Evolutionary conservation across 2,888 invertebrate species (phyloP).

Genomic region (Diploptera punctata): DNA sequence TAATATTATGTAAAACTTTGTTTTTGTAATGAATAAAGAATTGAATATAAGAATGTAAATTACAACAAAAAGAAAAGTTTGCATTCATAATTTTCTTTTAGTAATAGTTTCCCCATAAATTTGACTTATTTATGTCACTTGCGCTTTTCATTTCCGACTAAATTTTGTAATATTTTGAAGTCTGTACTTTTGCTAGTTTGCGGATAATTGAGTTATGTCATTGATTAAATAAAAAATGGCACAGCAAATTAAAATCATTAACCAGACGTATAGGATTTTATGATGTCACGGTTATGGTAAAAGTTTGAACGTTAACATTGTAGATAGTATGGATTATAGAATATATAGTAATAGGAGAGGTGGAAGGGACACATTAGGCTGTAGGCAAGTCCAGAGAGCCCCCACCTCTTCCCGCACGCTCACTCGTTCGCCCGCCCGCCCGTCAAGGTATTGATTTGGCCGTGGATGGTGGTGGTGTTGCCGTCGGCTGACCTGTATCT

Average conservation of each 20-base stretch:
- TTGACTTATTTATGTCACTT: no score
- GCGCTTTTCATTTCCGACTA: no score
- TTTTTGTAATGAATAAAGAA: no score
- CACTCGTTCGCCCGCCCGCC: neutral
- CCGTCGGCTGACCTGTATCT: conserved; percentile 36
- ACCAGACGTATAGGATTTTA: neutral
- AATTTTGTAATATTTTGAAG: no score
- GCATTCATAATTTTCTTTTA: no score
- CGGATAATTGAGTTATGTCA: no score
- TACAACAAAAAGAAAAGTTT: no score
- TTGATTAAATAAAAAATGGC: neutral
- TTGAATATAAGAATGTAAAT: no score
- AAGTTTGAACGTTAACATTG: conserved; percentile 9
- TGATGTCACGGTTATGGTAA: neutral
- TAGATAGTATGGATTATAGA: conserved; percentile 12
- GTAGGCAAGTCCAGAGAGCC: conserved; percentile 18
- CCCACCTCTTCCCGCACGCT: neutral
- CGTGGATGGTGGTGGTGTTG: conserved; percentile 28
- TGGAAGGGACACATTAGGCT: neutral
- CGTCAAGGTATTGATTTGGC: conserved; percentile 42
- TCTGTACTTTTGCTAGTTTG: no score
- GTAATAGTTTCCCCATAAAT: no score
- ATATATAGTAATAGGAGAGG: neutral
- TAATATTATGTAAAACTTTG: no score
- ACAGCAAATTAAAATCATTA: neutral